Conservation (phyloP, 2,113 vertebrate species). For the Colinus virginianus region DNA sequence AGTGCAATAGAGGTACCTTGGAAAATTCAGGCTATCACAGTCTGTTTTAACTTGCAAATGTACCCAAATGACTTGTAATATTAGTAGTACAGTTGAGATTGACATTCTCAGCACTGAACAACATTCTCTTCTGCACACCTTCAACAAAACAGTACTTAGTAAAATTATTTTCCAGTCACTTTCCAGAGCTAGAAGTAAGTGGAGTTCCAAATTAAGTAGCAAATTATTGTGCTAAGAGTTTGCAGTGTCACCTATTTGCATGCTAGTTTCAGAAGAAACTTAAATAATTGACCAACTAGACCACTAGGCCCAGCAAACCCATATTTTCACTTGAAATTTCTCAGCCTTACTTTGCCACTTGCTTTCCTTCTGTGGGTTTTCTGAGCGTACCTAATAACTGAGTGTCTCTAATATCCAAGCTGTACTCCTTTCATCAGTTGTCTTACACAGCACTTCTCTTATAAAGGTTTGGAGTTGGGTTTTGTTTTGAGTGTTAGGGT, state of each 20-base stretch:
- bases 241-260: constrained; percentile 57
- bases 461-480: not conserved
- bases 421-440: not conserved
- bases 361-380: not conserved
- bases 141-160: not conserved
- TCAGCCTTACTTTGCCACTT: not conserved
- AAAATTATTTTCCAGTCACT: constrained; percentile 11
- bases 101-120: not conserved
- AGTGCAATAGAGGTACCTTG: constrained; percentile 64
- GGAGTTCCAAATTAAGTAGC: not conserved
- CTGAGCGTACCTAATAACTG: not conserved
- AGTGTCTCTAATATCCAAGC: not conserved
- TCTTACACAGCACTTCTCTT: not conserved
- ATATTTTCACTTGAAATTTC: not conserved
- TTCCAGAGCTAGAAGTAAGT: not conserved
- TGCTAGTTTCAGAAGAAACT: not conserved
- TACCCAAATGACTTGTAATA: not conserved
- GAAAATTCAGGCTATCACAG: constrained; percentile 54
- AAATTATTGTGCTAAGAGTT: constrained; percentile 4
- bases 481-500: not conserved
- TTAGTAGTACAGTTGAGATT: not conserved
- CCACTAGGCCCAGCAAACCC: not conserved
- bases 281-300: not conserved
- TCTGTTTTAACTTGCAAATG: constrained; percentile 38
- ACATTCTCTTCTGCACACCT: not conserved